Evolutionary conservation across 2,888 invertebrate genomes (phyloP).

Genomic region (Fragum sueziense): DNA sequence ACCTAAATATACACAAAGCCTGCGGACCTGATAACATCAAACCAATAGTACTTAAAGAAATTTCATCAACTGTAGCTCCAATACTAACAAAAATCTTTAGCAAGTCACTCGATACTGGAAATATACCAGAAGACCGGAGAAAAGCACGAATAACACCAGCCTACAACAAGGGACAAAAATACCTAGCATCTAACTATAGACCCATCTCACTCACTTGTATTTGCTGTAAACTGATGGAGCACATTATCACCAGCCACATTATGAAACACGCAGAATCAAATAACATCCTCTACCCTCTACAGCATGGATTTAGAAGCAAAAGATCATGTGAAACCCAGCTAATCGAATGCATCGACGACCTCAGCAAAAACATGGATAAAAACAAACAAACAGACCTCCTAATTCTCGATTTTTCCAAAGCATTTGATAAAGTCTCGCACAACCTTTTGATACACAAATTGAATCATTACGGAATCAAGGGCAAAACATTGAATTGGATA

Average conservation of each 20-base stretch:
- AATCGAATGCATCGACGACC: constrained; percentile 23
- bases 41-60: background rate
- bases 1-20: background rate
- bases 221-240: constrained; percentile 38
- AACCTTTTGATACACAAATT: constrained; percentile 29
- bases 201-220: constrained; percentile 1
- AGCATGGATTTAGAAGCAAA: constrained; percentile 29
- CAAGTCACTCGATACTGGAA: background rate
- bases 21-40: background rate
- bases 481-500: background rate
- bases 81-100: background rate
- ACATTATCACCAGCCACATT: constrained; percentile 22
- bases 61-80: background rate
- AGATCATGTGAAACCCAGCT: constrained; percentile 40
- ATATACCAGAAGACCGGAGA: constrained; percentile 3
- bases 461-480: constrained; percentile 22
- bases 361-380: constrained; percentile 20
- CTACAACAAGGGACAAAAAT: constrained; percentile 3
- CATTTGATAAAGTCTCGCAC: constrained; percentile 50
- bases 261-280: constrained; percentile 15
- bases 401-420: constrained; percentile 42
- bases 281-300: constrained; percentile 14
- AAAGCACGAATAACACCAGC: background rate
- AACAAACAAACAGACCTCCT: constrained; percentile 33
- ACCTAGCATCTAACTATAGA: background rate